phyloP scores from a whole-genome alignment of 1,140 invertebrate genomes.

The Colletes latitarsis region DNA sequence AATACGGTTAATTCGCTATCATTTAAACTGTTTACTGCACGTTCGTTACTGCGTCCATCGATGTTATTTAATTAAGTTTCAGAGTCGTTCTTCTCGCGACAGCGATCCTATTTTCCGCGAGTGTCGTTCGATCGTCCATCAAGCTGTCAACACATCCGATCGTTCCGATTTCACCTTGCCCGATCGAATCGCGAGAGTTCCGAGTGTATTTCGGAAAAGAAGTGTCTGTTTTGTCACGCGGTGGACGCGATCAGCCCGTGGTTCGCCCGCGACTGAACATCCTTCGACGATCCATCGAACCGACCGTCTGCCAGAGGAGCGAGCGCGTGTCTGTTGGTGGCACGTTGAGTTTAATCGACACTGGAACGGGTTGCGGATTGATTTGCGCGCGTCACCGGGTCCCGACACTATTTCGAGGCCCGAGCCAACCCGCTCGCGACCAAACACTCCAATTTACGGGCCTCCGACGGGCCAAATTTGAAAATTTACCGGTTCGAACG shows the following conservation, averaged over 20 bases:
- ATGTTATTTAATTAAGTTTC: too few relatives aligned
- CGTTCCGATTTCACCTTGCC: background rate
- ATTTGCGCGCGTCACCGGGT: background rate
- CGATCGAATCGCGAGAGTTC: too few relatives aligned
- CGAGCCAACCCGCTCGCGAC: background rate
- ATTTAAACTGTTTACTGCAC: too few relatives aligned
- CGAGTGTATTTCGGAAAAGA: background rate
- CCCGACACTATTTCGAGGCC: constrained; percentile 13
- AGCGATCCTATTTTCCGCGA: too few relatives aligned
- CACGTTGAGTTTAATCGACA: background rate
- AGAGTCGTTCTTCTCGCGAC: too few relatives aligned
- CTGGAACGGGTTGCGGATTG: background rate
- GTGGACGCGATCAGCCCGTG: background rate
- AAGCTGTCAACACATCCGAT: background rate
- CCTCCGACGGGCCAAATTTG: too few relatives aligned
- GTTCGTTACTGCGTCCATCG: too few relatives aligned
- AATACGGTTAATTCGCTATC: background rate
- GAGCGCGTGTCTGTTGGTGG: background rate
- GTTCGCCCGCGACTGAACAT: constrained; percentile 16
- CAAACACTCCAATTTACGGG: background rate
- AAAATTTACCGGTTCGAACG: too few relatives aligned
- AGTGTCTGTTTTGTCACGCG: background rate
- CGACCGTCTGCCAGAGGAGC: too few relatives aligned
- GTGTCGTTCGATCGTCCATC: background rate
- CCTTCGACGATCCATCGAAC: background rate